Base-by-base conservation (phyloP, 2,113 vertebrate species). In the Bagarius yarrelli region DNA sequence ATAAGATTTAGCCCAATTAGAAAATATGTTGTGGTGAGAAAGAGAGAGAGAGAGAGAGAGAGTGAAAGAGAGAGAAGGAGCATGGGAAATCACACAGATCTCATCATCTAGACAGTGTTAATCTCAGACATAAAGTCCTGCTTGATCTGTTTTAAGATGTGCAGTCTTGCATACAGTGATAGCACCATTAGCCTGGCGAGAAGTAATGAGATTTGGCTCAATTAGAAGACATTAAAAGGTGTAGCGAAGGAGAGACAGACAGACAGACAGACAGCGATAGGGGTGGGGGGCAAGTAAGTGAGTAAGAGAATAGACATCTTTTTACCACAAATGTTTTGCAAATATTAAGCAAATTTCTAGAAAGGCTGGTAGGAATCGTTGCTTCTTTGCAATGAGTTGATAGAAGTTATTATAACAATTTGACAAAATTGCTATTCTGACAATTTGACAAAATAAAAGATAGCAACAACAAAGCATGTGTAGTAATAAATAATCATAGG, bases 201-300 rank as follows among this genome's bases (percentile, higher is more conserved):
- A 53, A 84, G 81, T 84, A 84, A 84, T 84, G 83, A 84, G 84
- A 85, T 87, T 87, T 84, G 82, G 75, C 78, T 83, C 74, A 83
- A 85, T 87, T 87, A 87, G 80, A 80, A 82, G 71, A 83, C 78
- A 81, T 84, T 74, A 70, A 32, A 52, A 81, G 82, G 77, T 77
- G 80, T 72, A 34, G 36, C 76, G 74, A 82, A 57, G 55, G 63
- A 32, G 56, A 44, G 30, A 75, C 13, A 59, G 61, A 53, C 14
- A 77, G 81, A 30, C 61, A 52, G 21, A 71, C 50, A 70, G 25
- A 15, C 8, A 57, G 64, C 52, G 64, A 73, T 30, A 78, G 66
- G 53, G 30, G 67, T 72, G 59, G 34, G 23, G 60, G 64, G 34
- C 8, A 40, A 8, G 8, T 3, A 40, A 47, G 4, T 59, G 61